Evolutionary conservation across 2,113 vertebrate genomes (phyloP), one percentile per base, ranked within the genome.

Genomic region (Hystrix cristata): DNA sequence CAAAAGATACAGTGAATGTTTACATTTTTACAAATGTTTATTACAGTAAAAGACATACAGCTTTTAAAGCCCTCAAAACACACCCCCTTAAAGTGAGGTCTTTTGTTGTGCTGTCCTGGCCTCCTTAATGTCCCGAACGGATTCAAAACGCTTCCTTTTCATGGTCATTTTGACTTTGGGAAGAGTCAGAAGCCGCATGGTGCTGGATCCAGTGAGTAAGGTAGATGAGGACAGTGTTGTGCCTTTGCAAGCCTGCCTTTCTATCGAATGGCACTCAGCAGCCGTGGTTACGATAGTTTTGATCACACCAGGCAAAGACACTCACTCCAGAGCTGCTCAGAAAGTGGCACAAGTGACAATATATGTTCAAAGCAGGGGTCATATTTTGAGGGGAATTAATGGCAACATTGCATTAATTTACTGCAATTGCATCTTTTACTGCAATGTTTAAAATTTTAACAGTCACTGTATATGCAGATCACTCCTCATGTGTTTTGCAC

Each of bases 181-280:
- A 4, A 38, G 16, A 9, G 16, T 34, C 34, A 38, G 67, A 8
- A 3, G 34, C 3, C 34, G 1, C 34, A 5, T 1, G 2, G 34
- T 65, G 65, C n/a, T 3, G 67, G 67, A 38, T 9, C 34, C 14
- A 38, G n/a, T 64, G 67, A 71, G 67, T 7, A 34, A 19, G 67
- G 5, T 18, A 31, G 65, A 7, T 0, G 65, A 34, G 64, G 29
- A 7, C 65, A 15, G 65, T 15, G 5, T 31, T 31, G 29, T 8
- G 29, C 5, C 64, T 67, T 3, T 14, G 23, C 29, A 67, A 60
- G 67, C 16, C 29, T 38, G 67, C 65, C 15, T 19, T 71, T 3
- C 7, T 19, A 15, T 14, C 21, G n/a, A 3, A 18, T 23, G 7
- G 8, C 4, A 9, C 19, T 4, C 19, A 3, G 19, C 38, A 3